Conservation (phyloP, 2,113 vertebrate species). For the Calypte anna region DNA sequence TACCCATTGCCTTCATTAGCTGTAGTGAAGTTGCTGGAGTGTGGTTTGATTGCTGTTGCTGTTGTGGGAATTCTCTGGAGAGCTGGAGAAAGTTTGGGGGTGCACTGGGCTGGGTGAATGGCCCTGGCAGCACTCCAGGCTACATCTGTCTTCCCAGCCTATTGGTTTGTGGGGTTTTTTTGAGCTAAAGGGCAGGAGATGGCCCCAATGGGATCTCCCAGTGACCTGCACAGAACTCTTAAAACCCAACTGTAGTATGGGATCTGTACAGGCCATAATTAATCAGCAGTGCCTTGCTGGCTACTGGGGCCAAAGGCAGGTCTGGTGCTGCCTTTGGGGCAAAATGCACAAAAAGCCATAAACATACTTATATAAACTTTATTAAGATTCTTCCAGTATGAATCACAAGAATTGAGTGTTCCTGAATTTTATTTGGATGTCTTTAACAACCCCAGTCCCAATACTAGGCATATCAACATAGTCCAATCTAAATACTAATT, state of each 20-base stretch:
- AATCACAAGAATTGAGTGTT: background rate
- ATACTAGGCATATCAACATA: background rate
- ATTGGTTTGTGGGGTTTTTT: background rate
- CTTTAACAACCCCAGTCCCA: background rate
- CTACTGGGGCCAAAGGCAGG: accelerated
- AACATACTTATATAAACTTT: background rate
- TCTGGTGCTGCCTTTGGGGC: background rate
- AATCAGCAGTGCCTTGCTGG: background rate
- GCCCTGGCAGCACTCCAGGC: accelerated
- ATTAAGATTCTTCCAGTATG: background rate
- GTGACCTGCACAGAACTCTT: background rate
- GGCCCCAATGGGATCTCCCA: background rate
- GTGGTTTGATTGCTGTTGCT: background rate
- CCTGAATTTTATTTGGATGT: background rate
- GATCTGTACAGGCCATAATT: background rate
- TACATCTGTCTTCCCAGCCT: accelerated
- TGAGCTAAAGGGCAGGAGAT: background rate
- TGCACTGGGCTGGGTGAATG: accelerated
- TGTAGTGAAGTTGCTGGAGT: background rate
- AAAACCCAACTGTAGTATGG: background rate
- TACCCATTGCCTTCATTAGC: background rate
- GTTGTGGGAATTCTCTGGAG: accelerated
- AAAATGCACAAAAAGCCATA: background rate
- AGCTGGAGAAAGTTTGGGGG: background rate
- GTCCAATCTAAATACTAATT: background rate